Percentiles rank a stretch among this genome's conserved stretches.
Conservation (phyloP, 1,140 invertebrate species). For the Drosophila lowei region DNA sequence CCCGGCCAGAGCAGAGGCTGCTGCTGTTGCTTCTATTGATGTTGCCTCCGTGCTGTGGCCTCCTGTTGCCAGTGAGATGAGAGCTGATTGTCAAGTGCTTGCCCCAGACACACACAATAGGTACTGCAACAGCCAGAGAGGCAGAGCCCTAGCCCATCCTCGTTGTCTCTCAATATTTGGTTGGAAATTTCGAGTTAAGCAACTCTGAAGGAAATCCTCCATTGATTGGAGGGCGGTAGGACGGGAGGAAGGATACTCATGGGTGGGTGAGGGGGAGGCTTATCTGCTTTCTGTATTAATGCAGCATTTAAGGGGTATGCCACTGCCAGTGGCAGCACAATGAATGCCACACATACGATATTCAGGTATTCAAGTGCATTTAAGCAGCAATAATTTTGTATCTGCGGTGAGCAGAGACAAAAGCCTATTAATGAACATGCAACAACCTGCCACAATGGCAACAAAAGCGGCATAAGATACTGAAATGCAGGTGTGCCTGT, state of each 20-base stretch:
- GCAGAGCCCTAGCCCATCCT: not conserved
- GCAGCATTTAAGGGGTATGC: too few relatives aligned
- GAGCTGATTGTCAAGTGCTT: constrained; percentile 76
- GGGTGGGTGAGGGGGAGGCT: constrained; percentile 6
- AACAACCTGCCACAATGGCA: constrained; percentile 11
- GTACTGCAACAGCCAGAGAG: constrained; percentile 17
- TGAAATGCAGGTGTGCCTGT: constrained; percentile 43
- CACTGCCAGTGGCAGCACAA: constrained; percentile 13
- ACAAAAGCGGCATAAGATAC: constrained; percentile 26
- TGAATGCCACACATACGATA: too few relatives aligned
- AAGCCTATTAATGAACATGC: constrained; percentile 79
- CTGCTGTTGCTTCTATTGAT: constrained; percentile 18
- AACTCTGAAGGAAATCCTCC: constrained; percentile 42
- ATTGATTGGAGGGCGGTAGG: not conserved
- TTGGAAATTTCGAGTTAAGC: constrained; percentile 53
- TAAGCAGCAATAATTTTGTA: constrained; percentile 74
- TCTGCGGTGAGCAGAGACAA: constrained; percentile 77
- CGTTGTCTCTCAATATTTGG: constrained; percentile 40
- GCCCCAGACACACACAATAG: constrained; percentile 57
- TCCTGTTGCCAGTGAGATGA: constrained; percentile 54
- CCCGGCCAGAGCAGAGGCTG: constrained; percentile 21
- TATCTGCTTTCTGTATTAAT: too few relatives aligned
- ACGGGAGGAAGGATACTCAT: not conserved
- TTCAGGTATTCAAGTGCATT: constrained; percentile 70
- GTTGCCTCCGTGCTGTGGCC: constrained; percentile 17